A percentile compares a stretch with the other conserved stretches of the same genome.
phyloP scores from a whole-genome alignment of 2,888 invertebrate genomes.

The Tenodera sinensis region DNA sequence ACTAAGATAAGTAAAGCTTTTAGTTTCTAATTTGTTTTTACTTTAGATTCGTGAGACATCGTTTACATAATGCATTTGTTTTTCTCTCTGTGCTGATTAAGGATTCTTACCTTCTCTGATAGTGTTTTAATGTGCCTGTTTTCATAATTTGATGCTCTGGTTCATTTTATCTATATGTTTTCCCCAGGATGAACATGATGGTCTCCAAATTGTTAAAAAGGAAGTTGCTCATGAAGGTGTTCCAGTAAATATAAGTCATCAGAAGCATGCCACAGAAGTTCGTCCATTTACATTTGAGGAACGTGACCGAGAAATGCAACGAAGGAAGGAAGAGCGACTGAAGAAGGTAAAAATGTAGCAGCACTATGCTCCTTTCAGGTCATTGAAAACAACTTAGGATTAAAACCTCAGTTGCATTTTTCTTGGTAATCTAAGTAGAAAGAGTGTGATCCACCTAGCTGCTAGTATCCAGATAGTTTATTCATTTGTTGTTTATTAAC shows the following conservation, averaged over 20 bases:
- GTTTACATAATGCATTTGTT: too few relatives aligned
- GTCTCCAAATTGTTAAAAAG: not conserved
- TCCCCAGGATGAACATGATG: not conserved
- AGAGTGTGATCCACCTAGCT: too few relatives aligned
- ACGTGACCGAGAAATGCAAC: constrained; percentile 54
- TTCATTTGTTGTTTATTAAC: too few relatives aligned
- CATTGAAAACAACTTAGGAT: not conserved
- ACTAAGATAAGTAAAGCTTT: too few relatives aligned
- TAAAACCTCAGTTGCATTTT: too few relatives aligned
- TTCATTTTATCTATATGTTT: not conserved
- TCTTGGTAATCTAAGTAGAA: too few relatives aligned
- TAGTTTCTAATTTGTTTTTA: too few relatives aligned
- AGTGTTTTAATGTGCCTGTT: too few relatives aligned
- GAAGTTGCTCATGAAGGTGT: not conserved
- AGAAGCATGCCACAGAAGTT: constrained; percentile 32
- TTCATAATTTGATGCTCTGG: not conserved
- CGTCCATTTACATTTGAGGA: constrained; percentile 68
- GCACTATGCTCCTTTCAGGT: not conserved
- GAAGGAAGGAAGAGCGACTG: constrained; percentile 59
- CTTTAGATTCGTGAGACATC: too few relatives aligned
- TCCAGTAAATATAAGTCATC: not conserved
- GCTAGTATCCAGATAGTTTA: too few relatives aligned
- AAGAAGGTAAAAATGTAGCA: constrained; percentile 42
- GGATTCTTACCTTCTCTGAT: too few relatives aligned
- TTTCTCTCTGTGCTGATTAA: too few relatives aligned